These are phyloP conservation scores for Steinernema carpocapsae DNA, from an alignment of 2,888 invertebrate genomes.

Conservation along the genomic window DNA sequence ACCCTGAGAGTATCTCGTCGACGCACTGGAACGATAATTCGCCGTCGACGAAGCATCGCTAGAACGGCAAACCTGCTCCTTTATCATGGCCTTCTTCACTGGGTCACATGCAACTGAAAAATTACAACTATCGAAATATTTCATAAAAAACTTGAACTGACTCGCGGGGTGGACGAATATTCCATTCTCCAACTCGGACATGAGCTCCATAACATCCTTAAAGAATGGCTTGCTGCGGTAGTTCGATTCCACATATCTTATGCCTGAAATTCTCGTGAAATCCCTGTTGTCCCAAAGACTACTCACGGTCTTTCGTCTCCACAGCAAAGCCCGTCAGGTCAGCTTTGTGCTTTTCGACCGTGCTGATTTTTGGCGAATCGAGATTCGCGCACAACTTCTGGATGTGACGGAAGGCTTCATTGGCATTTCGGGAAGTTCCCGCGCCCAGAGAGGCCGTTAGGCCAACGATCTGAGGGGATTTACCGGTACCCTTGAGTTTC, in stretches of 20 bases:
- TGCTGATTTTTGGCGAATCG: slow-evolving; percentile 40
- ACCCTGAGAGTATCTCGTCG: too few relatives aligned
- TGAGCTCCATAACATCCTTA: background rate
- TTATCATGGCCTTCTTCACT: too few relatives aligned
- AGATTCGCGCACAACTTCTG: slow-evolving; percentile 46
- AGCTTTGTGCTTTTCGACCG: slow-evolving; percentile 36
- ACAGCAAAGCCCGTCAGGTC: background rate
- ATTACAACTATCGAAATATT: background rate
- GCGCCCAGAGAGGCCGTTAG: slow-evolving; percentile 58
- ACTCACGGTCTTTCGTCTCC: background rate
- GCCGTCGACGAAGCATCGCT: too few relatives aligned
- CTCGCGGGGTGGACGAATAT: background rate
- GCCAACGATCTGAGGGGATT: slow-evolving; percentile 52
- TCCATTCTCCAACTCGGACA: background rate
- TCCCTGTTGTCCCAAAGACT: background rate
- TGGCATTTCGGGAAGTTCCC: slow-evolving; percentile 37
- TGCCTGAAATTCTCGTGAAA: background rate
- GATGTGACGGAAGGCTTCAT: slow-evolving; percentile 40
- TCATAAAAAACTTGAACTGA: background rate
- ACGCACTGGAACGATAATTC: too few relatives aligned
- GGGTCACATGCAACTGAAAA: too few relatives aligned
- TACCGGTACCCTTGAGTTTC: background rate
- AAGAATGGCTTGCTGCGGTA: background rate
- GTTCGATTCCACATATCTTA: background rate
- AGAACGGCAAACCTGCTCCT: too few relatives aligned